A percentile compares a stretch with the other conserved stretches of the same genome.
Evolutionary conservation across 1,140 invertebrate genomes (phyloP).

Genomic region (Drosophila truncata): DNA sequence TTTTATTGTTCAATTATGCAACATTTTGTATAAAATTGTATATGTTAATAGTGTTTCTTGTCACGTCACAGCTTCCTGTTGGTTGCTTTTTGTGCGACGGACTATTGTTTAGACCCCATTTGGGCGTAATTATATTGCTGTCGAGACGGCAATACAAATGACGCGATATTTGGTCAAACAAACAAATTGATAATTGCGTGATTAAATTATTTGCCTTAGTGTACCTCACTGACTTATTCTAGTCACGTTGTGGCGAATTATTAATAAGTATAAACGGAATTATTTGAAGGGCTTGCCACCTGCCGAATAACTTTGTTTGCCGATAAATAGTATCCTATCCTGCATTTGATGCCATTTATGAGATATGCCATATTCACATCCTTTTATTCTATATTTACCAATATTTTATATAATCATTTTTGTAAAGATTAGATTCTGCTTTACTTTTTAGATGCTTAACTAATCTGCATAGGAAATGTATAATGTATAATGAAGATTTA

Average conservation of each 20-base stretch:
- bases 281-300: slow-evolving; percentile 14
- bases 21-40: slow-evolving; percentile 15
- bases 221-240: slow-evolving; percentile 13
- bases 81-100: slow-evolving; percentile 21
- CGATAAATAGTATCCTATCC: background rate
- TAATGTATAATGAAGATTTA: background rate
- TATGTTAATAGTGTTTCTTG: slow-evolving; percentile 23
- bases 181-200: slow-evolving; percentile 43
- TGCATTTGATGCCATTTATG: background rate
- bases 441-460: too few relatives aligned
- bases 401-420: background rate
- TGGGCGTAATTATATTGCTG: slow-evolving; percentile 58
- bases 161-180: slow-evolving; percentile 32
- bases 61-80: slow-evolving; percentile 67
- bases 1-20: slow-evolving; percentile 41
- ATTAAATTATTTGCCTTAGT: slow-evolving; percentile 30
- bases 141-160: slow-evolving; percentile 72
- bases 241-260: slow-evolving; percentile 22
- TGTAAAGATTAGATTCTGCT: too few relatives aligned
- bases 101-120: slow-evolving; percentile 62
- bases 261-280: slow-evolving; percentile 1
- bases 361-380: background rate
- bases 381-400: background rate
- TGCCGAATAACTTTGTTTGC: slow-evolving; percentile 35
- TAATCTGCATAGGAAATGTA: too few relatives aligned